phyloP scores from a whole-genome alignment of 2,888 invertebrate genomes.

The Stenodema calcarata region DNA sequence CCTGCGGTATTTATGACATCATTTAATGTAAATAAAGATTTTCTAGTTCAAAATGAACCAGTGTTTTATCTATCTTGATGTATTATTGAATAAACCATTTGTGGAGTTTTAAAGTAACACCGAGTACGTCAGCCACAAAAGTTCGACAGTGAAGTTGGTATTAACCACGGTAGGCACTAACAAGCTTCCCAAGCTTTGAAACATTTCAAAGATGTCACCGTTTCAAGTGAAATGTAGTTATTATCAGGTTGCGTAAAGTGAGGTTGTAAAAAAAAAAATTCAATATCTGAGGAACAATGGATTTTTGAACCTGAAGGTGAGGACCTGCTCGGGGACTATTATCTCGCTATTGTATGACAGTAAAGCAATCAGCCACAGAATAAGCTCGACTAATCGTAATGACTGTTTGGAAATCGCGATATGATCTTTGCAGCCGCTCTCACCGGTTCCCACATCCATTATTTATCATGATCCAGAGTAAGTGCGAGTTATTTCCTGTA shows the following conservation, averaged over 20 bases:
- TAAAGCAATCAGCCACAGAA: background rate
- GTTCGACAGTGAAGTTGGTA: too few relatives aligned
- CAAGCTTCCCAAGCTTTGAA: too few relatives aligned
- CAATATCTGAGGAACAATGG: slow-evolving; percentile 4
- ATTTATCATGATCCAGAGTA: background rate
- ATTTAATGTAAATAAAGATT: background rate
- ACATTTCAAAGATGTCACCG: background rate
- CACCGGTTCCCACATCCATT: background rate
- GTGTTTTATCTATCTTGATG: too few relatives aligned
- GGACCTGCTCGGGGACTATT: slow-evolving; percentile 12
- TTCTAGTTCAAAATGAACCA: background rate
- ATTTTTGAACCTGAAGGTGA: slow-evolving; percentile 1
- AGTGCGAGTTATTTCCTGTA: too few relatives aligned
- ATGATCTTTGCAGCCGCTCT: background rate
- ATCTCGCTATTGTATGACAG: background rate
- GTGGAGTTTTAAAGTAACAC: too few relatives aligned
- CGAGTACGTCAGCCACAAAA: too few relatives aligned
- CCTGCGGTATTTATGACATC: background rate
- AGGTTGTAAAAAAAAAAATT: background rate
- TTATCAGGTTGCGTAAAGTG: background rate
- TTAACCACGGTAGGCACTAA: too few relatives aligned
- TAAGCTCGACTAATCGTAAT: background rate
- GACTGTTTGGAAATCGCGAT: background rate
- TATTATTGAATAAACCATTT: too few relatives aligned
- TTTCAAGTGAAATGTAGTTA: background rate